Conservation (phyloP, 1,140 invertebrate species). For the Steinernema feltiae region DNA sequence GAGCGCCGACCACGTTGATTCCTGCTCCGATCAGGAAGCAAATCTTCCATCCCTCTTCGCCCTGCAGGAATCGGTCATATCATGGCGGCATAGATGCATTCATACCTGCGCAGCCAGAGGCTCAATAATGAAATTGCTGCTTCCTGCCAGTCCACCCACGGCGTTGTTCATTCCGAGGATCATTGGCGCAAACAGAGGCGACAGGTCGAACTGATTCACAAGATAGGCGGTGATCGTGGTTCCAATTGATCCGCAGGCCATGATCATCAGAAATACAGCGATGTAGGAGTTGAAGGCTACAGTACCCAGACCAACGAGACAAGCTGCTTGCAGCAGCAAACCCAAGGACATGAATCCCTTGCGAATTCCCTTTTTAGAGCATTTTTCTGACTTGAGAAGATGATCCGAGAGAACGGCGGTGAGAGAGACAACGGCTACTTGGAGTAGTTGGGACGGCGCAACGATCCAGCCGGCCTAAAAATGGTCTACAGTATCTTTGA, state of each 20-base stretch:
- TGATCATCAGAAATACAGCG: slow-evolving; percentile 71
- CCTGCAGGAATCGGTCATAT: slow-evolving; percentile 24
- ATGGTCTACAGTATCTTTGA: no score
- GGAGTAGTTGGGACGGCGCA: not conserved
- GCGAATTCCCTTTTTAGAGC: not conserved
- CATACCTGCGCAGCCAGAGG: slow-evolving; percentile 67
- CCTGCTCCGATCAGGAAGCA: slow-evolving; percentile 52
- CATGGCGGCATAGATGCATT: not conserved
- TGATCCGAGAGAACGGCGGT: slow-evolving; percentile 13
- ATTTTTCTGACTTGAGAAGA: not conserved
- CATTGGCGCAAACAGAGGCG: slow-evolving; percentile 92
- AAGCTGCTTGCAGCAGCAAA: slow-evolving; percentile 61
- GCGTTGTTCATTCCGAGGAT: slow-evolving; percentile 96
- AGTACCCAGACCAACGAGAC: slow-evolving; percentile 26
- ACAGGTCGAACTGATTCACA: slow-evolving; percentile 96
- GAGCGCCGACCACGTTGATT: slow-evolving; percentile 55
- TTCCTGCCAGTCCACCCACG: slow-evolving; percentile 88
- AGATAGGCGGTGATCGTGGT: slow-evolving; percentile 89
- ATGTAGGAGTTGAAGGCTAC: slow-evolving; percentile 48
- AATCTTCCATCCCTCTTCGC: slow-evolving; percentile 26
- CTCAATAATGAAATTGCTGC: slow-evolving; percentile 79
- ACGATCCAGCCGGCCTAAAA: not conserved
- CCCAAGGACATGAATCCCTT: slow-evolving; percentile 3
- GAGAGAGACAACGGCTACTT: not conserved
- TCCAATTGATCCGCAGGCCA: slow-evolving; percentile 78